Percentiles rank a stretch among this genome's conserved stretches.
These are phyloP conservation scores for Zelostemma sp. DNA, from an alignment of 1,140 invertebrate genomes.

Conservation along the genomic window DNA sequence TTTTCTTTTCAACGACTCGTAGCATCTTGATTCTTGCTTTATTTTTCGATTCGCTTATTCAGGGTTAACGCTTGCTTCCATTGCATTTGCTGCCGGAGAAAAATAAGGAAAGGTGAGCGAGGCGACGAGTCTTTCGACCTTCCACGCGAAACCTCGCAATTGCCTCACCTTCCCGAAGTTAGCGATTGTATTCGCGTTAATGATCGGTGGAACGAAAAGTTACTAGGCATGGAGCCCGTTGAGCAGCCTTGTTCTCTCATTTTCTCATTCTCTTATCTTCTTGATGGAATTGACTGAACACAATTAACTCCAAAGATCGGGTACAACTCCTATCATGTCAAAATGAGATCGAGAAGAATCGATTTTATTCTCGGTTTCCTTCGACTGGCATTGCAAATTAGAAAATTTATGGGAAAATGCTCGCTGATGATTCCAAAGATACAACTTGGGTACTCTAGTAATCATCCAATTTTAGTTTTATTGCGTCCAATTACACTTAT, in stretches of 20 bases:
- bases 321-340: constrained; percentile 6
- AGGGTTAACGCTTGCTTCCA: constrained; percentile 1
- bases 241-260: constrained; percentile 10
- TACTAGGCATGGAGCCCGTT: constrained; percentile 22
- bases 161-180: constrained; percentile 14
- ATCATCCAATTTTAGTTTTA: no score
- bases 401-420: no score
- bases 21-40: neutral
- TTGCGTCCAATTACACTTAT: no score
- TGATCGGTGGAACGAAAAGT: constrained; percentile 24
- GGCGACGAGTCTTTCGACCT: constrained; percentile 6
- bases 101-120: constrained; percentile 11
- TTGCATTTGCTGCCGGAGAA: constrained; percentile 6
- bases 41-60: constrained; percentile 5
- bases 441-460: no score
- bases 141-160: constrained; percentile 3
- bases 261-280: constrained; percentile 5
- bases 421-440: no score
- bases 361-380: neutral
- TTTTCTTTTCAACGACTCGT: neutral
- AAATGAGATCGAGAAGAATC: constrained; percentile 8
- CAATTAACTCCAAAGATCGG: constrained; percentile 5
- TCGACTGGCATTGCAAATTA: neutral
- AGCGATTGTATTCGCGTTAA: constrained; percentile 25
- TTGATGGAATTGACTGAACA: constrained; percentile 8